Percentiles rank a stretch among this genome's conserved stretches.
phyloP scores from a whole-genome alignment of 2,113 vertebrate genomes.

The Barnardius zonarius region DNA sequence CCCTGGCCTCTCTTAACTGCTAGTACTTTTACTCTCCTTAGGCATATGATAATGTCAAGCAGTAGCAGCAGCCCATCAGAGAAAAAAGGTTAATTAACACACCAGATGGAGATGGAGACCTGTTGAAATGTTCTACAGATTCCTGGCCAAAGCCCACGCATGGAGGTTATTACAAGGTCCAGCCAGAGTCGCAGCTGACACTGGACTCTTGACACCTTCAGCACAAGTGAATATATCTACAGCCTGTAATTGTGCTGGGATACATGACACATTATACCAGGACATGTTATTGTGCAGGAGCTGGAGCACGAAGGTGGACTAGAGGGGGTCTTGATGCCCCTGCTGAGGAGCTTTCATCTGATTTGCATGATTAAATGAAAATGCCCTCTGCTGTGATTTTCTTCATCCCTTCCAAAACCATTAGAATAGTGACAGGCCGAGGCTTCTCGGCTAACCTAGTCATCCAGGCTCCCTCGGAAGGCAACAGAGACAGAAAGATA shows the following conservation, averaged over 20 bases:
- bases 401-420: not conserved
- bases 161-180: not conserved
- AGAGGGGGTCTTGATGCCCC: not conserved
- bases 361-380: not conserved
- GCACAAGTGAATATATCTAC: rapidly evolving
- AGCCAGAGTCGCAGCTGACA: not conserved
- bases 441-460: not conserved
- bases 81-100: conserved; percentile 45
- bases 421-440: not conserved
- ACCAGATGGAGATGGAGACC: conserved; percentile 9
- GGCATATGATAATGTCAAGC: not conserved
- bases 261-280: rapidly evolving
- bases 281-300: not conserved
- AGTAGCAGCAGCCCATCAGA: not conserved
- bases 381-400: not conserved
- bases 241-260: not conserved
- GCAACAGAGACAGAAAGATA: not conserved
- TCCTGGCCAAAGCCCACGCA: conserved; percentile 8
- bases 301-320: not conserved
- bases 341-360: not conserved
- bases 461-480: not conserved
- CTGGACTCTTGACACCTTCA: rapidly evolving
- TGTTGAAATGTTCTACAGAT: conserved; percentile 27
- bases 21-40: not conserved
- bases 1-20: not conserved